Evolutionary conservation across 2,888 invertebrate genomes (phyloP), one percentile per base, ranked within the genome.

Genomic region (Chalcosyrphus nemorum): DNA sequence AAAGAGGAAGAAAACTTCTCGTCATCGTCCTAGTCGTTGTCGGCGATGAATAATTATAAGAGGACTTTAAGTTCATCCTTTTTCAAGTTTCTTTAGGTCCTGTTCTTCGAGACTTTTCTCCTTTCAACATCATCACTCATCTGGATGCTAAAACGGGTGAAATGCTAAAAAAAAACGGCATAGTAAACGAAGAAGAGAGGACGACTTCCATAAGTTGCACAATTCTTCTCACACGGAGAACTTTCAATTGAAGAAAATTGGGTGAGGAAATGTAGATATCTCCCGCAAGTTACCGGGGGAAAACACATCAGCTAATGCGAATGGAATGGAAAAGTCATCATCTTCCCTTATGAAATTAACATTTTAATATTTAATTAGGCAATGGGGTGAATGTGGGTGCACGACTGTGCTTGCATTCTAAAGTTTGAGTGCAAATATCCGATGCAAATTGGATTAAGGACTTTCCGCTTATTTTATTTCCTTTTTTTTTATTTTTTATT

Each of bases 331-430:
- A 80, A 84, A 81, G 80, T 68, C 84, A 74, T 70, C 80, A 70
- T 52, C n/a, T n/a, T n/a, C 68, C 70, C 74, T 84, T 84, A 84
- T 75, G 74, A 80, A 84, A 84, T 84, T 84, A 84, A 70, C 80
- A 84, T 84, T 84, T 84, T 80, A 84, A 84, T 84, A 80, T 70
- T 84, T 84, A 84, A 84, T 80, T 80, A 84, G 56, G 75, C 80
- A 41, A 54, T 56, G 24, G 57, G 52, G 61, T n/a, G 41, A 21
- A 17, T 38, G 29, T 43, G 32, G 6, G 47, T 13, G 38, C 11
- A 56, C 9, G 41, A 13, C 13, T n/a, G 15, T 21, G 35, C 61
- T 35, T 29, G 63, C 61, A 50, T 17, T 54, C 74, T 52, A 47
- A 75, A 75, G 56, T 84, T 84, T 52, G 57, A 80, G 74, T 70